Evolutionary conservation across 2,888 invertebrate species (phyloP), one percentile per base, ranked within the genome.

Genomic region (Balanococcus diminutus): DNA sequence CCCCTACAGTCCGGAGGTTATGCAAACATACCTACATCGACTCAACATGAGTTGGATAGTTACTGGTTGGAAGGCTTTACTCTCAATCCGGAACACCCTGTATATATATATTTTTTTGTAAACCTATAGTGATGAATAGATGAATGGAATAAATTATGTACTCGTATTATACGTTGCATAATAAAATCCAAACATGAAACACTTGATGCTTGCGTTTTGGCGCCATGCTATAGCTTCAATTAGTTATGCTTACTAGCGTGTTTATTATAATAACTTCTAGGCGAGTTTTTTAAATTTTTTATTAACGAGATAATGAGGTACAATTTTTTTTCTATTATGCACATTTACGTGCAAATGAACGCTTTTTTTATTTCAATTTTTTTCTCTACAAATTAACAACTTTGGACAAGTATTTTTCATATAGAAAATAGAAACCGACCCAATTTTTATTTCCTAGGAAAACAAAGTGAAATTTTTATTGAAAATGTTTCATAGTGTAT

Each of bases 191-290:
- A 31, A 72, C 16, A 32, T 5, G 72, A 72, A 72, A 72, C n/a
- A 28, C 1, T 72, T 28, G 72, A 31, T 28, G 31, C n/a, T n/a
- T 72, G n/a, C 22, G 56, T 56, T 56, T 72, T 72, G 72, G 72
- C 72, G 72, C 31, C 72, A 32, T n/a, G 28, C 19, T 72, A 32
- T 31, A 6, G n/a, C 31, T 31, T 72, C 72, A 72, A 72, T 72
- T 72, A 72, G 72, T n/a, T 72, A 72, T 72, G 72, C 72, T 72
- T 28, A 72, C 31, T 14, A 72, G 72, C 72, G 72, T 72, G 72
- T 72, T 72, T 31, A n/a, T n/a, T n/a, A 72, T 56, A 56, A 56
- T 56, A 56, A 56, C 56, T 8, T 22, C 8, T 22, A 51, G 16
- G 56, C 22, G 56, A 56, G 56, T 56, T 4, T 56, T 56, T 56